These are phyloP conservation scores for Drosophila falleni DNA, from an alignment of 2,888 invertebrate genomes.

Conservation along the genomic window DNA sequence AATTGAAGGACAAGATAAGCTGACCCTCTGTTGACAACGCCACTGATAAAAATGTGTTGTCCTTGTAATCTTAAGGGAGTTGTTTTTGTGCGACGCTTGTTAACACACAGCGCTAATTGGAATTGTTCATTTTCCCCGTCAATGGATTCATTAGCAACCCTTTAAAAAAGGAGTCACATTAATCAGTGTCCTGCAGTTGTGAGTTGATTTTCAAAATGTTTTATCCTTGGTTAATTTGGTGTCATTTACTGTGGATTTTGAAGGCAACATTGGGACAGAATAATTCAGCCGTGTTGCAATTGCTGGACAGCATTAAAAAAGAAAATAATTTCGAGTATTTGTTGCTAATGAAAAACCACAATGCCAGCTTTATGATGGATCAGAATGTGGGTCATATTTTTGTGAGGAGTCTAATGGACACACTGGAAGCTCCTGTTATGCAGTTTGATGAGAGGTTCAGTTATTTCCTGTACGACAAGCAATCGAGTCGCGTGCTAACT, in stretches of 20 bases:
- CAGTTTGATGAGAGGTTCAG: slow-evolving; percentile 64
- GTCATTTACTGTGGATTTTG: slow-evolving; percentile 24
- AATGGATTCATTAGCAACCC: slow-evolving; percentile 59
- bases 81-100: slow-evolving; percentile 41
- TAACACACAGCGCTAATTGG: slow-evolving; percentile 45
- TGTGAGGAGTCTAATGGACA: slow-evolving; percentile 44
- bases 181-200: slow-evolving; percentile 50
- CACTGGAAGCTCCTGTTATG: slow-evolving; percentile 64
- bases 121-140: slow-evolving; percentile 18
- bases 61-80: slow-evolving; percentile 25
- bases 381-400: slow-evolving; percentile 22
- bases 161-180: slow-evolving; percentile 60
- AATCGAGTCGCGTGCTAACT: slow-evolving; percentile 56
- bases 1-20: neutral
- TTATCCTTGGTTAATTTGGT: slow-evolving; percentile 22
- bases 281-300: slow-evolving; percentile 34
- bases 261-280: slow-evolving; percentile 3
- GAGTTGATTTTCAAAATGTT: slow-evolving; percentile 44
- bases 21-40: neutral
- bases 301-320: slow-evolving; percentile 44
- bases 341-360: slow-evolving; percentile 55
- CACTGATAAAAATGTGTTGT: neutral
- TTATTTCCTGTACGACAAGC: slow-evolving; percentile 59
- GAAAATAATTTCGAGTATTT: slow-evolving; percentile 51
- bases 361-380: slow-evolving; percentile 15